Base-by-base conservation (phyloP, 2,888 invertebrate species). In the Ectemnius continuus region DNA sequence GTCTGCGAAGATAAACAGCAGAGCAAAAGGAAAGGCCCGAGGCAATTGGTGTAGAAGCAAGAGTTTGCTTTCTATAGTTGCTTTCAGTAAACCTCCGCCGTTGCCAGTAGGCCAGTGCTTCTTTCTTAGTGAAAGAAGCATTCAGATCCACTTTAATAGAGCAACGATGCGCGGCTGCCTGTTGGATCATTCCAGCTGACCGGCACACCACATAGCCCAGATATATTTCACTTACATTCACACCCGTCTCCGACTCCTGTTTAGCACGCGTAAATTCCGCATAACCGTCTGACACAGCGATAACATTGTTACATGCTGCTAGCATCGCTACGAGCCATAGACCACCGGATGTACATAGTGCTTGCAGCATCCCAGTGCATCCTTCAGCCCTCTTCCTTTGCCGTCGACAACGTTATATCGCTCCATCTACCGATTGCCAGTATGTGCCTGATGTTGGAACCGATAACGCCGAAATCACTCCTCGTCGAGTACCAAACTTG, bases 281-380 rank as follows among this genome's bases (percentile, higher is more conserved):
- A 82, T 84, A 88, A 87, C 86, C 86, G 86, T 86, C 86, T 80
- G 84, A 85, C 85, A 83, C 86, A 85, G 85, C 84, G 88, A 87
- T 86, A 87, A 86, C 84, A 82, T 80, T 81, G 85, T 85, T 82
- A 82, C 79, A 83, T 76, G 83, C 81, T 79, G 8, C 6, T 11
- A 6, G 36, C 11, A 76, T 76, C 78, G 79, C 81, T 75, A 81
- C 82, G 81, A 83, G 11, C 8, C 11, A 36, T 11, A 36, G 11
- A 81, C 80, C 74, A 70, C 75, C 64, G 57, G 48, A 78, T 74
- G 82, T 79, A 76, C 77, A 70, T 76, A 63, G 57, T 69, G 64
- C 57, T 67, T 57, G 63, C 61, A 67, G 26, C 4, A 0, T 14
- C 13, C 4, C 52, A 52, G 36, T 52, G 16, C 52, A 52, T 63